Conservation (phyloP, 2,797 vertebrate genomes). For the Mycteria americana region DNA sequence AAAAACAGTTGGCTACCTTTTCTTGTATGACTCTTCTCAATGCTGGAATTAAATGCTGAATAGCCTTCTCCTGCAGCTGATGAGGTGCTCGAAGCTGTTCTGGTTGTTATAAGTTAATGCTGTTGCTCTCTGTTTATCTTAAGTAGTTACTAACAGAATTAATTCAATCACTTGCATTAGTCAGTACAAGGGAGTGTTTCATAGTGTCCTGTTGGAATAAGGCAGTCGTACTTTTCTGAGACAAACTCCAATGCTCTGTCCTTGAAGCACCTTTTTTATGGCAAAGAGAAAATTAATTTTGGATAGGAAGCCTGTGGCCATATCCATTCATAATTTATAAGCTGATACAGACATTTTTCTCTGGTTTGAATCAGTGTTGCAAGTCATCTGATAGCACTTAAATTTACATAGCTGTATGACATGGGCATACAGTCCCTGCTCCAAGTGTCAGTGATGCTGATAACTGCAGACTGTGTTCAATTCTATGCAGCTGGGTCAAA, state of each 20-base stretch:
- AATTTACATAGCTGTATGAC: background rate
- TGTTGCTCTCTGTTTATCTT: background rate
- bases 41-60: background rate
- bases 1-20: background rate
- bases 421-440: background rate
- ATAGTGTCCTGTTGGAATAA: background rate
- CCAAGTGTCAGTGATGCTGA: background rate
- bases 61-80: background rate
- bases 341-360: conserved; percentile 6
- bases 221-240: background rate
- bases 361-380: background rate
- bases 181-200: background rate
- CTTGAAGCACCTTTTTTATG: conserved; percentile 8
- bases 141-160: background rate
- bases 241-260: background rate
- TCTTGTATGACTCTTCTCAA: background rate
- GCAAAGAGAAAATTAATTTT: conserved; percentile 12
- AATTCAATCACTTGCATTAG: background rate
- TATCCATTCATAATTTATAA: background rate
- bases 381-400: background rate
- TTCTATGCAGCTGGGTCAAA: background rate
- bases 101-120: background rate
- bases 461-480: background rate
- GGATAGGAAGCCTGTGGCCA: background rate
- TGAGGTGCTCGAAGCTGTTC: background rate